These are phyloP conservation scores for Lampropteryx suffumata DNA, from an alignment of 2,888 invertebrate genomes.

Conservation along the genomic window DNA sequence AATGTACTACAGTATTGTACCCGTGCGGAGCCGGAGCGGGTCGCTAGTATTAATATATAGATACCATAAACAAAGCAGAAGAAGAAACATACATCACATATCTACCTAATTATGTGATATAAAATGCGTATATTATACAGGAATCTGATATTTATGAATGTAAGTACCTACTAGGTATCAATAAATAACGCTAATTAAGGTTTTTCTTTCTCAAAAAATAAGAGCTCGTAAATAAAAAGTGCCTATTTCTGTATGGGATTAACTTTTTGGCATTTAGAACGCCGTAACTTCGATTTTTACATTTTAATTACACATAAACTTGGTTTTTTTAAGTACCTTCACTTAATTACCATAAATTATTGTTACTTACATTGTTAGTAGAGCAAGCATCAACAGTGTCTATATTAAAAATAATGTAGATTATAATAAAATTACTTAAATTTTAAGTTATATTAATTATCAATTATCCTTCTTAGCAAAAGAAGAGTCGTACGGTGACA, in stretches of 20 bases:
- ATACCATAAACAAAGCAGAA: no score
- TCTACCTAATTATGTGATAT: no score
- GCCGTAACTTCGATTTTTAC: conserved; percentile 28
- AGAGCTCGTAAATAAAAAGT: conserved; percentile 11
- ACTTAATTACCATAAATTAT: conserved; percentile 14
- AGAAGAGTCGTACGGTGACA: no score
- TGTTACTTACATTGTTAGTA: conserved; percentile 13
- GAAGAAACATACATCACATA: no score
- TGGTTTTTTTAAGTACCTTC: conserved; percentile 9
- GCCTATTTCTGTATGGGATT: conserved; percentile 18
- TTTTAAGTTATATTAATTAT: no score
- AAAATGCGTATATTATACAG: no score
- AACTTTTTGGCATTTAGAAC: conserved; percentile 21
- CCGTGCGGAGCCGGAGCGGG: no score
- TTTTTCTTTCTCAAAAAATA: conserved; percentile 4
- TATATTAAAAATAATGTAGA: no score
- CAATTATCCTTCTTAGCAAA: no score
- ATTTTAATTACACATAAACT: conserved; percentile 24
- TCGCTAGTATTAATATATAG: no score
- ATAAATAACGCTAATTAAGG: conserved; percentile 1
- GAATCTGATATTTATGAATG: no score
- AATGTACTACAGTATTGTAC: no score
- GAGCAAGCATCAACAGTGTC: background rate
- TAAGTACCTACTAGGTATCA: background rate
- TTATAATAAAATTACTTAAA: background rate